Conservation (phyloP, 1,140 invertebrate genomes). For the Andrena cerasifolii region DNA sequence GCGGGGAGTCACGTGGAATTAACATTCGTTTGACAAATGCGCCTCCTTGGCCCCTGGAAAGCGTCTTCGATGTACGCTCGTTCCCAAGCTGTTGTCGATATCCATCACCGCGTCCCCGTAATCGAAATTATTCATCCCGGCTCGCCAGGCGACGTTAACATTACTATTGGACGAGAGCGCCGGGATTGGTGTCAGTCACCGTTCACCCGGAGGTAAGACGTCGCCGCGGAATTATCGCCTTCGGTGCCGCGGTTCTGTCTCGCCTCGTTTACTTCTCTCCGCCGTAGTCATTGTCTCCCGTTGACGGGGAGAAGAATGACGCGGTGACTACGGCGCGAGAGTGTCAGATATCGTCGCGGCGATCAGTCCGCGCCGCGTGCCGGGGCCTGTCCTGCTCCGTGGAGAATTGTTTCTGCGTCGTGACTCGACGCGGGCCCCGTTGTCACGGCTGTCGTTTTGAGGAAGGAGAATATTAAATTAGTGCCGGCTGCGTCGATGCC, state of each 20-base stretch:
- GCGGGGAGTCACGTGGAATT: conserved; percentile 20
- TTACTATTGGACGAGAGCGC: background rate
- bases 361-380: conserved; percentile 40
- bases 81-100: conserved; percentile 17
- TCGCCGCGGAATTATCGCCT: background rate
- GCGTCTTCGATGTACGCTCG: conserved; percentile 19
- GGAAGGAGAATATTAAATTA: conserved; percentile 71
- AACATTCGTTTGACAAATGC: conserved; percentile 37
- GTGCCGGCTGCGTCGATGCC: conserved; percentile 50
- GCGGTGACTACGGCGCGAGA: conserved; percentile 37
- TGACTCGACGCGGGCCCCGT: conserved; percentile 66
- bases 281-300: background rate
- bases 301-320: conserved; percentile 34
- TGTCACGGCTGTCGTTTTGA: conserved; percentile 66
- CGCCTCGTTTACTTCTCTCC: background rate
- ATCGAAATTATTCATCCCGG: conserved; percentile 24
- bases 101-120: conserved; percentile 22
- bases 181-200: background rate
- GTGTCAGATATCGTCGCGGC: conserved; percentile 56
- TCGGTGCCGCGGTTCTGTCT: background rate
- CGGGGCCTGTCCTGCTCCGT: conserved; percentile 47
- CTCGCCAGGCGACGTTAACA: background rate
- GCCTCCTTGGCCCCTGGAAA: background rate
- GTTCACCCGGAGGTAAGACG: too few species aligned
- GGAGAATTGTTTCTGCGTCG: conserved; percentile 71